Conservation (phyloP, 2,888 invertebrate species). For the Eilema caniola region DNA sequence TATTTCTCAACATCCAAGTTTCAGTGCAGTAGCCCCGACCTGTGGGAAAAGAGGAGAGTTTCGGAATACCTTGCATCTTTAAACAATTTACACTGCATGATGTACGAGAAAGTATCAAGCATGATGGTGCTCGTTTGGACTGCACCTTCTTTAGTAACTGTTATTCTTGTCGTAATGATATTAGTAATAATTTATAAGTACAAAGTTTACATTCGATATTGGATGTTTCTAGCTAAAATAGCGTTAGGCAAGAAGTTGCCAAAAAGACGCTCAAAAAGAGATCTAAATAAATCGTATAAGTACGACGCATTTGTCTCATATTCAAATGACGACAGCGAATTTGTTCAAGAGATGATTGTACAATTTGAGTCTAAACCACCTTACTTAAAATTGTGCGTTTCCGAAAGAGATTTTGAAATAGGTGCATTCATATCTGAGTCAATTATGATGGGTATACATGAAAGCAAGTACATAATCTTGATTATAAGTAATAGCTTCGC, state of each 20-base stretch:
- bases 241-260: slow-evolving; percentile 79
- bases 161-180: slow-evolving; percentile 66
- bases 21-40: slow-evolving; percentile 77
- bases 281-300: slow-evolving; percentile 67
- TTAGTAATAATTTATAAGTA: slow-evolving; percentile 70
- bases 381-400: slow-evolving; percentile 89
- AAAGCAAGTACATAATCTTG: slow-evolving; percentile 89
- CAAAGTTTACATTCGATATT: slow-evolving; percentile 84
- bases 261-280: slow-evolving; percentile 51
- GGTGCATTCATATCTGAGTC: slow-evolving; percentile 89
- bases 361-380: slow-evolving; percentile 88
- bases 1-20: slow-evolving; percentile 73
- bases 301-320: slow-evolving; percentile 89
- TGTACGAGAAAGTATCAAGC: slow-evolving; percentile 75
- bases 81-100: slow-evolving; percentile 71
- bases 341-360: slow-evolving; percentile 87
- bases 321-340: slow-evolving; percentile 87
- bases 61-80: slow-evolving; percentile 76
- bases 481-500: slow-evolving; percentile 90
- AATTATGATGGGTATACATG: slow-evolving; percentile 88
- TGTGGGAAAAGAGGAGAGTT: slow-evolving; percentile 78
- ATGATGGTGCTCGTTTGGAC: slow-evolving; percentile 78
- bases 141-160: slow-evolving; percentile 71
- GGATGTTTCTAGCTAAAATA: slow-evolving; percentile 85
- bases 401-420: slow-evolving; percentile 90